These are phyloP conservation scores for Sphaeridia pumilis DNA, from an alignment of 2,888 invertebrate species.

Conservation along the genomic window DNA sequence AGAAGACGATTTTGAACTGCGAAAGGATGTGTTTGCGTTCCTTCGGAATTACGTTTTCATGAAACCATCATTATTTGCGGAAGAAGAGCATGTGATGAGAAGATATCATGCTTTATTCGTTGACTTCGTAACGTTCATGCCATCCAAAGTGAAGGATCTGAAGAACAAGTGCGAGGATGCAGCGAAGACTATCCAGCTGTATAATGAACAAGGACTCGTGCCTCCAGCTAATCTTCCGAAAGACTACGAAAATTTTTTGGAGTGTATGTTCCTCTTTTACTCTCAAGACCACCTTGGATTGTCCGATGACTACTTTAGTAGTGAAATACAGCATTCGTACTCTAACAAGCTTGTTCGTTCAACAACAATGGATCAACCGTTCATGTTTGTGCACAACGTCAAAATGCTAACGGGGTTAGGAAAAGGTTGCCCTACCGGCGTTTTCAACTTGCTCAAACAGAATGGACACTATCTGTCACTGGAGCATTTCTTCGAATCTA, in stretches of 20 bases:
- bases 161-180: conserved; percentile 78
- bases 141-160: conserved; percentile 74
- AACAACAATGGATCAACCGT: conserved; percentile 70
- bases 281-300: conserved; percentile 57
- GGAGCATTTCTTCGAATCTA: conserved; percentile 74
- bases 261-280: conserved; percentile 67
- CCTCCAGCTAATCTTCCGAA: conserved; percentile 52
- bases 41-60: conserved; percentile 24
- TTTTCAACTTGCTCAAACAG: conserved; percentile 63
- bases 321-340: conserved; percentile 39
- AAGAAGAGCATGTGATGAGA: conserved; percentile 58
- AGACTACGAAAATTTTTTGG: conserved; percentile 72
- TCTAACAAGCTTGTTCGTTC: conserved; percentile 82
- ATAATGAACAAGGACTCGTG: conserved; percentile 41
- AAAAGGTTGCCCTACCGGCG: conserved; percentile 63
- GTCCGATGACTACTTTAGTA: conserved; percentile 46
- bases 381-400: conserved; percentile 74
- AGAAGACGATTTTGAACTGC: conserved; percentile 30
- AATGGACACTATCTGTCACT: conserved; percentile 55
- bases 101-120: conserved; percentile 73
- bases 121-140: conserved; percentile 87
- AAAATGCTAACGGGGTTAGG: conserved; percentile 74
- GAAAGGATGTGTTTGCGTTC: conserved; percentile 29
- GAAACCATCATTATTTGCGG: conserved; percentile 13
- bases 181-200: conserved; percentile 62